Conservation (phyloP, 2,888 invertebrate species). For the Lepidochitona cinerea region DNA sequence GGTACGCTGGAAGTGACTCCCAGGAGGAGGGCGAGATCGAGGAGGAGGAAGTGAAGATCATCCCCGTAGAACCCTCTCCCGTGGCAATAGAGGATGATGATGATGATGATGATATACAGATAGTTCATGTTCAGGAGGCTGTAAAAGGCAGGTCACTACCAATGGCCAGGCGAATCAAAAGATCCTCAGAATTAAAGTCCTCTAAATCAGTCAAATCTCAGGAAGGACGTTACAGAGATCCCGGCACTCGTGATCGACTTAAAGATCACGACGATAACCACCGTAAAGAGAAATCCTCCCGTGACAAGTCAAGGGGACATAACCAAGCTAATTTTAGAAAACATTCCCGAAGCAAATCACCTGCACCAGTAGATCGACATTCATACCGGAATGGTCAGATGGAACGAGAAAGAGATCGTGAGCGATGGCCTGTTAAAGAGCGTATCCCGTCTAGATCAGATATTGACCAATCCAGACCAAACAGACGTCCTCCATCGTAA, state of each 20-base stretch:
- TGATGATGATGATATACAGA: constrained; percentile 22
- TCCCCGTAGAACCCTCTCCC: constrained; percentile 21
- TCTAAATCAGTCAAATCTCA: neutral
- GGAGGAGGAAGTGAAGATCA: constrained; percentile 18
- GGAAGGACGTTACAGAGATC: neutral
- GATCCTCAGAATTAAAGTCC: neutral
- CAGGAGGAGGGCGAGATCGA: constrained; percentile 62
- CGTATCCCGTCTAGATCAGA: neutral
- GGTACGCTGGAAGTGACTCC: constrained; percentile 57
- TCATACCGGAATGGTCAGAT: neutral
- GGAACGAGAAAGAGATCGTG: constrained; percentile 22
- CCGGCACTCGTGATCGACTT: neutral
- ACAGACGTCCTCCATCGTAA: neutral
- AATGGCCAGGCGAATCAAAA: neutral
- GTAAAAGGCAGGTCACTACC: neutral
- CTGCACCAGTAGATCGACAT: neutral
- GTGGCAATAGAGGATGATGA: neutral
- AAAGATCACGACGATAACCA: neutral
- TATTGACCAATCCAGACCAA: neutral
- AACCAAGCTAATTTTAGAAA: neutral
- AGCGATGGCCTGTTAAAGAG: constrained; percentile 25
- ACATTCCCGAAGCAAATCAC: neutral
- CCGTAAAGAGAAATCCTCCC: neutral
- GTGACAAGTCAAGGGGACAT: neutral
- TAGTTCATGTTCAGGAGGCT: constrained; percentile 13